Evolutionary conservation across 2,888 invertebrate genomes (phyloP), one percentile per base, ranked within the genome.

Genomic region (Chromoteleia sp.): DNA sequence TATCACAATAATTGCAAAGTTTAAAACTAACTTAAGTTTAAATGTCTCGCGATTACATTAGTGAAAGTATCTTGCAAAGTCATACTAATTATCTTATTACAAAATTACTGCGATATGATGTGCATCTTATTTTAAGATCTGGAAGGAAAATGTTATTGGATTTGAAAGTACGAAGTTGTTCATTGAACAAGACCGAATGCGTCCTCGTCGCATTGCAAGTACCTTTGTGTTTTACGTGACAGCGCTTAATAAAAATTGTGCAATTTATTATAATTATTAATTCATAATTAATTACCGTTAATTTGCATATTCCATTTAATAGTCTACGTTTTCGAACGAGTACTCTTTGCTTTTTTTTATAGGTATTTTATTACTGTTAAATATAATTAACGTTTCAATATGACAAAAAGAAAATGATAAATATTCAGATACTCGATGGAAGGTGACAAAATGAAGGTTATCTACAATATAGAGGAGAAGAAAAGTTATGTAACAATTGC

Each of bases 91-190:
- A 33, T 63, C 30, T 17, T 48, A 48, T 45, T 61, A 30, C 3
- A 39, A 58, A 39, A 58, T 58, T 39, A 21, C 19, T 21, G 58
- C 39, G 58, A 58, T 58, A 58, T 58, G 39, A 39, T 8, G 19
- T 39, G 19, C 21, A 21, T 15, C 58, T 21, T n/a, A 21, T 7
- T 21, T 58, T 7, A 39, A 58, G 14, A 33, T 54, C 19, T 19
- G 15, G 6, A 15, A 56, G 10, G 14, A 17, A 56, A 39, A 56
- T 56, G 17, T 36, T 21, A 39, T 12, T 14, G 12, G n/a, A 39
- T 39, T 39, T 14, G 39, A 29, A 50, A 48, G 21, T 48, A n/a
- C 48, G 19, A 21, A 15, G 33, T 54, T 54, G 33, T 54, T 50
- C 50, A 29, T 50, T 19, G 14, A 50, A 14, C 12, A 10, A 25